A percentile compares a stretch with the other conserved stretches of the same genome.
Conservation (phyloP, 2,113 vertebrate genomes). For the Megaceryle maxima region DNA sequence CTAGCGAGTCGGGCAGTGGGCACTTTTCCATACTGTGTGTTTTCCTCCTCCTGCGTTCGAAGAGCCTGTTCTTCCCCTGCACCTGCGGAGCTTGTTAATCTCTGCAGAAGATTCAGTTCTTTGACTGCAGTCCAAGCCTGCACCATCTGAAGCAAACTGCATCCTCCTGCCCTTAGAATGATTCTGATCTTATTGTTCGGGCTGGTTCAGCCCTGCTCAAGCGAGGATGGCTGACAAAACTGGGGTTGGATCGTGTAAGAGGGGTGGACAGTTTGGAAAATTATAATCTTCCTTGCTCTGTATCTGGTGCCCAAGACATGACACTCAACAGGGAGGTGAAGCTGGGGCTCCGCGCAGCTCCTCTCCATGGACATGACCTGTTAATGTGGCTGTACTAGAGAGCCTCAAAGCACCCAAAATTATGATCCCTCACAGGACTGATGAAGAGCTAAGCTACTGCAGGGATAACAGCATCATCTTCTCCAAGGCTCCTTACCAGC, state of each 20-base stretch:
- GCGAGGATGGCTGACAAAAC: neutral
- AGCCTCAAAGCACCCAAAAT: neutral
- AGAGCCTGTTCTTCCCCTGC: conserved; percentile 59
- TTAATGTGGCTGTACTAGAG: neutral
- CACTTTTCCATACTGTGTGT: conserved; percentile 49
- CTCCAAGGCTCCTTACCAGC: neutral
- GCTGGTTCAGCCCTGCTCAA: neutral
- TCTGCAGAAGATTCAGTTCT: conserved; percentile 49
- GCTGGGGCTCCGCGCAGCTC: neutral
- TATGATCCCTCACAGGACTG: neutral
- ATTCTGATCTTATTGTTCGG: neutral
- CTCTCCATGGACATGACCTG: accelerated
- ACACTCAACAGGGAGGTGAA: neutral
- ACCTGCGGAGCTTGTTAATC: conserved; percentile 66
- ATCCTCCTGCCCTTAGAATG: conserved; percentile 26
- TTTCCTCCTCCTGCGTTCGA: conserved; percentile 43
- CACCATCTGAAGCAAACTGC: conserved; percentile 20
- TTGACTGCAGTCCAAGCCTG: conserved; percentile 48
- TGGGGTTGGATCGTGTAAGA: neutral
- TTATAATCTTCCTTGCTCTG: neutral
- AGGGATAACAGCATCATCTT: accelerated
- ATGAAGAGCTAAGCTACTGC: neutral
- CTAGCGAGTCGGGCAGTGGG: neutral
- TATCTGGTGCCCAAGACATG: neutral
- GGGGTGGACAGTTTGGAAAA: neutral